Conservation (phyloP, 30 jellyfish, hydroid and myxozoan species). For the Aurelia aurita complex sp. Pacific region DNA sequence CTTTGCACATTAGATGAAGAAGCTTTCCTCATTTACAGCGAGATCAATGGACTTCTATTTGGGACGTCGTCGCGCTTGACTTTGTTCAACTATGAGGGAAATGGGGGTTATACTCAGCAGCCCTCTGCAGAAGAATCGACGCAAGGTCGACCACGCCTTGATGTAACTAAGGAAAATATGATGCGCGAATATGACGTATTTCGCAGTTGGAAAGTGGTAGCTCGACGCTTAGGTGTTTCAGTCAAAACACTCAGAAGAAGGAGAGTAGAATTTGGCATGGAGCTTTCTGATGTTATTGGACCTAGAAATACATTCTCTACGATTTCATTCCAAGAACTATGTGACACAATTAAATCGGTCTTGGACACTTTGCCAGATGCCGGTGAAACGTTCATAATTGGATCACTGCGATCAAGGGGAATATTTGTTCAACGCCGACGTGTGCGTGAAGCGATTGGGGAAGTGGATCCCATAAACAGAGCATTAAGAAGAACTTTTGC, state of each 20-base stretch:
- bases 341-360: not conserved
- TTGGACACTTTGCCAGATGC: constrained; percentile 5
- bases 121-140: not conserved
- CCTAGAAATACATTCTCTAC: not conserved
- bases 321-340: not conserved
- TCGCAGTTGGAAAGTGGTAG: not conserved
- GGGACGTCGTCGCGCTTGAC: no score
- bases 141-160: not conserved
- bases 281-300: not conserved
- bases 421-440: not conserved
- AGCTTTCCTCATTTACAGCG: no score
- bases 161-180: not conserved
- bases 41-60: no score
- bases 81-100: no score
- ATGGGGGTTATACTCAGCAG: no score
- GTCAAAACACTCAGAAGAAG: not conserved
- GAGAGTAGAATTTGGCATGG: constrained; percentile 1
- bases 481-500: not conserved
- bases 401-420: not conserved
- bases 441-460: not conserved
- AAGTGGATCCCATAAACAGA: not conserved
- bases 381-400: not conserved
- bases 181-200: not conserved
- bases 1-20: no score
- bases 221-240: not conserved